Base-by-base conservation (phyloP, 1,140 invertebrate genomes). In the Steinernema khuongi region DNA sequence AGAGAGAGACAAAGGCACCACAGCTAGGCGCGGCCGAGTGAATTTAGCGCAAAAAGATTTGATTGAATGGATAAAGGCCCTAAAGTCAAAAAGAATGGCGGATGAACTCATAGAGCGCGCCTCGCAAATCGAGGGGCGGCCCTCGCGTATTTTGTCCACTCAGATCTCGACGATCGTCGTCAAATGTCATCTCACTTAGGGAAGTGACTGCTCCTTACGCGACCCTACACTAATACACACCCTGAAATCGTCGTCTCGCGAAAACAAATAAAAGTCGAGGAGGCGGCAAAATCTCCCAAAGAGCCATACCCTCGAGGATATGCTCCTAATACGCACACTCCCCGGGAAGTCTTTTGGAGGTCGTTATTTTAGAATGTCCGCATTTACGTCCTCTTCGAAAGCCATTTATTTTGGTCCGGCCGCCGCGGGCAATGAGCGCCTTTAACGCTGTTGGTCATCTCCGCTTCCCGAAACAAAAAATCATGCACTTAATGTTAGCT, bases 21-120 rank as follows among this genome's bases (percentile, higher is more conserved):
- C 50, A 60, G 50, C 50, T n/a, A 60, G 26, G 19, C 50, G 50
- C 50, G 19, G 11, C 50, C 50, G 19, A 60, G 50, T 60, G 22
- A 60, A 60, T 60, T 60, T 60, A 26, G 50, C 50, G 50, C 50
- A 60, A 60, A 60, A 60, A 60, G 50, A 60, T 60, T 60, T 60
- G 50, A 60, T 60, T 60, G 50, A 60, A 60, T 60, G 50, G 50
- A 60, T n/a, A 60, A 60, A 60, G 50, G 50, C 50, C 50, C 36
- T 7, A 60, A n/a, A 60, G 50, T 60, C 50, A 60, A 60, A 60
- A 60, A 60, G 50, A 60, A 60, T 60, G 7, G 50, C 11, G 50
- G 7, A 22, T 22, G 22, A 7, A 60, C 14, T 60, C 50, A 22
- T 22, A 41, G 7, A 60, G 50, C 50, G 50, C 19, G 50, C 7